Base-by-base conservation (phyloP, 2,797 vertebrate species). In the Hypotaenidia philippensis region DNA sequence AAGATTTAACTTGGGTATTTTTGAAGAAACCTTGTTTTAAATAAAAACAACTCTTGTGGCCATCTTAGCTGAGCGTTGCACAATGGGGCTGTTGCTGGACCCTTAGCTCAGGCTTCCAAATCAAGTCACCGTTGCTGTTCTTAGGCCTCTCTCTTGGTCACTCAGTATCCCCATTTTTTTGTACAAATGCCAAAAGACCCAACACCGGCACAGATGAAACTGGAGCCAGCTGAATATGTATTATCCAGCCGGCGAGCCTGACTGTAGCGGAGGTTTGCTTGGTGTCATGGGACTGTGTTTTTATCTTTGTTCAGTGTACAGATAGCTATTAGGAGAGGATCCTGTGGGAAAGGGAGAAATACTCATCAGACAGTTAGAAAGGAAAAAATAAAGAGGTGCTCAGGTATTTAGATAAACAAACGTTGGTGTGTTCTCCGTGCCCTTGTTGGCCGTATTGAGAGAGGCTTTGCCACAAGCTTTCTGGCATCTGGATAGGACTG, bases 201-300 rank as follows among this genome's bases (percentile, higher is more conserved):
- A 60, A 6, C 2, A 5, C 9, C 32, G 44, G n/a, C 56, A 34
- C 11, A 25, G 41, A 55, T 89, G 29, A 38, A 57, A 68, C 10
- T 26, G 36, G 53, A 75, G 55, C 53, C 31, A 0, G 0, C 22
- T n/a, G 50, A 72, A 55, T 38, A 2, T 14, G 2, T 60, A 19
- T 41, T 75, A 78, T 47, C 53, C 41, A 20, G 27, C 6, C 34
- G 1, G 0, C 38, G 59, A 89, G 40, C 34, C 53, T 75, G 71
- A 57, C 56, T 32, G 47, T 32, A 23, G 0, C 12, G 11, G 47
- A 19, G 25, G 52, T 72, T 11, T 40, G 34, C 47, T 87, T 76
- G 74, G 32, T 44, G 21, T 38, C 0, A 0, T 18, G 19, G 82
- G 68, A 40, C 47, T 0, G 0, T 26, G 7, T 21, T 79, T 81